These are phyloP conservation scores for Sturmia bella DNA, from an alignment of 2,888 invertebrate species.

Conservation along the genomic window DNA sequence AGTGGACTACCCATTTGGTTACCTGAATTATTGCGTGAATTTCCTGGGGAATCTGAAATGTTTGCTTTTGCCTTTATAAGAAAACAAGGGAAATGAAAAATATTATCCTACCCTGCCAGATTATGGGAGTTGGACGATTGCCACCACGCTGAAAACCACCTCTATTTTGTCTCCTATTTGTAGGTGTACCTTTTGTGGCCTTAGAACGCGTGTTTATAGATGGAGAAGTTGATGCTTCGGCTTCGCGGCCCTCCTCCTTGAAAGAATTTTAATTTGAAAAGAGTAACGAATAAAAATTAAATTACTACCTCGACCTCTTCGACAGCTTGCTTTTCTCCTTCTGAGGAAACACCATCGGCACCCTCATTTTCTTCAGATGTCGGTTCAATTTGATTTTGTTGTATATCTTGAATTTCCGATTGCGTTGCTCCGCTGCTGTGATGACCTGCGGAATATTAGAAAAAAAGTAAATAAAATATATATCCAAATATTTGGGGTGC, in stretches of 20 bases:
- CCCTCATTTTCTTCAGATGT: conserved; percentile 80
- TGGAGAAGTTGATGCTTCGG: conserved; percentile 87
- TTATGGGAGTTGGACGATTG: conserved; percentile 85
- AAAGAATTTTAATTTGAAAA: background rate
- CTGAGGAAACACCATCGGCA: conserved; percentile 84
- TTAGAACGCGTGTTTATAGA: conserved; percentile 84
- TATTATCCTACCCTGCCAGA: conserved; percentile 82
- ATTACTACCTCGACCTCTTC: conserved; percentile 78
- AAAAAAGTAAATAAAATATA: no score
- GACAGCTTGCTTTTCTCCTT: conserved; percentile 84
- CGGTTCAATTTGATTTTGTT: conserved; percentile 78
- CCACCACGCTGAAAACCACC: conserved; percentile 79
- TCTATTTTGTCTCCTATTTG: conserved; percentile 79
- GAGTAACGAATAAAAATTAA: background rate
- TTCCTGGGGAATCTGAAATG: conserved; percentile 72
- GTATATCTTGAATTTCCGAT: conserved; percentile 81
- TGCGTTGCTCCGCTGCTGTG: conserved; percentile 82
- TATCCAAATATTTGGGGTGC: no score
- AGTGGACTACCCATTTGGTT: conserved; percentile 74
- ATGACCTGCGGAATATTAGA: conserved; percentile 71
- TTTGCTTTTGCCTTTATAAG: conserved; percentile 14
- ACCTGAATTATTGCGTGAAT: conserved; percentile 74
- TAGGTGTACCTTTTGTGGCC: conserved; percentile 77
- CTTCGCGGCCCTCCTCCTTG: conserved; percentile 90
- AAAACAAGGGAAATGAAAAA: background rate